phyloP scores from a whole-genome alignment of 2,113 vertebrate genomes.

The Callorhinus ursinus region DNA sequence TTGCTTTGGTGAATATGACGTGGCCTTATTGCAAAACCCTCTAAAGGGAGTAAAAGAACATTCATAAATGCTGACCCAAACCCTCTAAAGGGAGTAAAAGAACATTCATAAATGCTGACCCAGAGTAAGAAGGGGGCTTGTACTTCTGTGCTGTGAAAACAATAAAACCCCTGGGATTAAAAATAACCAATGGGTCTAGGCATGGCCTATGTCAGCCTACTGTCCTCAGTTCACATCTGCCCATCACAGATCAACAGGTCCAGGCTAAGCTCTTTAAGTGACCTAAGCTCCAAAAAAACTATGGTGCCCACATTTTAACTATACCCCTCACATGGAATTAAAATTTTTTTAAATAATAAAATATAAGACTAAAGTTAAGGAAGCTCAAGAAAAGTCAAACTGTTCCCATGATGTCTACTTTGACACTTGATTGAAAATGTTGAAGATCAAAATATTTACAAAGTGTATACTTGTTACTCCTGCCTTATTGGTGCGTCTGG shows the following conservation, averaged over 20 bases:
- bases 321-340: background rate
- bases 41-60: background rate
- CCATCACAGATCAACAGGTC: background rate
- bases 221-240: background rate
- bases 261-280: background rate
- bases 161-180: background rate
- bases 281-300: background rate
- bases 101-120: background rate
- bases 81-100: constrained; percentile 7
- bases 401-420: background rate
- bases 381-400: background rate
- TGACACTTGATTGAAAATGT: background rate
- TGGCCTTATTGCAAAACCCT: constrained; percentile 50
- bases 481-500: background rate
- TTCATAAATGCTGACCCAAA: background rate
- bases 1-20: constrained; percentile 34
- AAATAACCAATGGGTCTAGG: background rate
- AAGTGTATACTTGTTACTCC: background rate
- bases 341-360: constrained; percentile 22
- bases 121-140: background rate
- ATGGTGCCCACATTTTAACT: background rate
- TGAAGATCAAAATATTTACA: background rate
- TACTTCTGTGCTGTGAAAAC: background rate
- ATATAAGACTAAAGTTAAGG: background rate
- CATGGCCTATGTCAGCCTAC: background rate